These are phyloP conservation scores for Capitella teleta DNA, from an alignment of 1,140 invertebrate species.

Conservation along the genomic window DNA sequence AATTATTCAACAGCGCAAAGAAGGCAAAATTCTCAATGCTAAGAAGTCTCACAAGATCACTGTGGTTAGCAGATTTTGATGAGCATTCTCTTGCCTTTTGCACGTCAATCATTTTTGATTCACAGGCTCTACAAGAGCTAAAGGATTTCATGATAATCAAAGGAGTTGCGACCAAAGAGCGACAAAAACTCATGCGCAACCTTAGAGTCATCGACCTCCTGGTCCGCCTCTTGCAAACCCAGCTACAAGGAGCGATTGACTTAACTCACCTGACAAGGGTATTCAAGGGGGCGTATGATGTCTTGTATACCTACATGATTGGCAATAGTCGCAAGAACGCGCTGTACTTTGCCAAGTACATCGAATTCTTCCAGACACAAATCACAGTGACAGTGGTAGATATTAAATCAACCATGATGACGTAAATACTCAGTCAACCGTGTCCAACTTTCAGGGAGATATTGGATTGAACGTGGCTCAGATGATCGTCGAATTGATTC, in stretches of 20 bases:
- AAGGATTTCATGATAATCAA: constrained; percentile 31
- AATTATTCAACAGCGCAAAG: too few species aligned
- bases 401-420: neutral
- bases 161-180: constrained; percentile 23
- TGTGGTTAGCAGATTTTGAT: constrained; percentile 18
- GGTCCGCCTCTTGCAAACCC: constrained; percentile 35
- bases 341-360: constrained; percentile 42
- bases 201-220: constrained; percentile 38
- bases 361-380: constrained; percentile 42
- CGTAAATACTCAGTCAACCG: too few species aligned
- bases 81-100: too few species aligned
- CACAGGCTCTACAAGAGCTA: constrained; percentile 34
- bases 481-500: constrained; percentile 40
- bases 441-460: constrained; percentile 35
- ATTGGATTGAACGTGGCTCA: constrained; percentile 41
- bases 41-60: constrained; percentile 35
- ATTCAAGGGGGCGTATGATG: constrained; percentile 14
- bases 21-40: constrained; percentile 22
- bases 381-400: neutral
- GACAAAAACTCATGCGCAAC: constrained; percentile 42
- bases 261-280: constrained; percentile 28
- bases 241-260: constrained; percentile 29
- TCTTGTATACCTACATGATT: constrained; percentile 32
- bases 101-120: neutral
- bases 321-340: constrained; percentile 41